Evolutionary conservation across 2,888 invertebrate genomes (phyloP).

Genomic region (Frankliniella intonsa): DNA sequence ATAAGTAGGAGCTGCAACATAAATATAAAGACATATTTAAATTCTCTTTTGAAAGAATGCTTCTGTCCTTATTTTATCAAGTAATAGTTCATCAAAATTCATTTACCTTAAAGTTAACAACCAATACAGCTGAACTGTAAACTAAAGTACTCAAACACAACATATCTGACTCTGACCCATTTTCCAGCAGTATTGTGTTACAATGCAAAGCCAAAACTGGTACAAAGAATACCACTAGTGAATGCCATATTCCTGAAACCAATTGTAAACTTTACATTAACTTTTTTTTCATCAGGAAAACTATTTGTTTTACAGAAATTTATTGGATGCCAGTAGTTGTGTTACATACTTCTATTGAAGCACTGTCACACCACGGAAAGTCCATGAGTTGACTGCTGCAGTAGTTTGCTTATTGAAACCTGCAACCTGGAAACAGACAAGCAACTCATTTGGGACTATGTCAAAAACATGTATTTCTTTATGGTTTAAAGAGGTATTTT

Average conservation of each 20-base stretch:
- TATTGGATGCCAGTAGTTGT: neutral
- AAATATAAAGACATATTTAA: conserved; percentile 26
- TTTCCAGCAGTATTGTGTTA: conserved; percentile 30
- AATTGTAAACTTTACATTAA: conserved; percentile 24
- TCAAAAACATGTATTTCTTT: neutral
- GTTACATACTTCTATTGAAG: conserved; percentile 23
- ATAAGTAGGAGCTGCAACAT: conserved; percentile 53
- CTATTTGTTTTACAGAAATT: neutral
- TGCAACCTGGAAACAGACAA: conserved; percentile 22
- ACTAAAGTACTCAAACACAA: conserved; percentile 58
- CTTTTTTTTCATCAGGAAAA: neutral
- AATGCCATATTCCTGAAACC: conserved; percentile 58
- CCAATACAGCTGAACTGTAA: conserved; percentile 55
- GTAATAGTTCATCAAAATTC: conserved; percentile 9
- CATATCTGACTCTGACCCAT: conserved; percentile 42
- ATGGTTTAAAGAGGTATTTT: neutral
- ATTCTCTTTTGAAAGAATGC: conserved; percentile 6
- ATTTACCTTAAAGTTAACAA: conserved; percentile 54
- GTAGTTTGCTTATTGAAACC: neutral
- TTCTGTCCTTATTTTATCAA: neutral
- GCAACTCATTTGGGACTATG: neutral
- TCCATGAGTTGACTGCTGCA: conserved; percentile 14
- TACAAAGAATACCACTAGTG: conserved; percentile 58
- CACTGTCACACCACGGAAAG: conserved; percentile 3
- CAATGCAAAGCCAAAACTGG: conserved; percentile 39